These are phyloP conservation scores for Microvelia longipes DNA, from an alignment of 1,140 invertebrate species.

Conservation along the genomic window DNA sequence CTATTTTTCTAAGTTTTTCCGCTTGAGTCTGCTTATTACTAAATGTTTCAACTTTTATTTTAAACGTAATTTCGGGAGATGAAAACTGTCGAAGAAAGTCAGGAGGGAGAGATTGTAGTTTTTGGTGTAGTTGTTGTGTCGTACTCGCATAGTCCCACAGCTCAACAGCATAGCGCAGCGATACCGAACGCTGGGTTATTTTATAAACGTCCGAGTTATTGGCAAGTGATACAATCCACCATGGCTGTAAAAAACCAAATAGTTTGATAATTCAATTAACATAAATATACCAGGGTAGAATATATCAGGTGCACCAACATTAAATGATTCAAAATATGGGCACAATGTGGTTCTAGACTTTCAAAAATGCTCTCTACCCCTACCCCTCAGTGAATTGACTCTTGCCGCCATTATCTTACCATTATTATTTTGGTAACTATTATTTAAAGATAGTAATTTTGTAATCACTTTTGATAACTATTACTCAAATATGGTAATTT, in stretches of 20 bases:
- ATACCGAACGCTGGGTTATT: slow-evolving; percentile 58
- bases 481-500: no score
- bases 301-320: no score
- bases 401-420: no score
- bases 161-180: slow-evolving; percentile 59
- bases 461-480: no score
- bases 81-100: slow-evolving; percentile 38
- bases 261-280: slow-evolving; percentile 11
- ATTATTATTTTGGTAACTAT: no score
- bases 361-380: not conserved
- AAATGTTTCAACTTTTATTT: slow-evolving; percentile 75
- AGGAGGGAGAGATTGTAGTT: slow-evolving; percentile 39
- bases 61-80: slow-evolving; percentile 44
- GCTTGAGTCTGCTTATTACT: slow-evolving; percentile 62
- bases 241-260: slow-evolving; percentile 40
- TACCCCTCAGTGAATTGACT: no score
- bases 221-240: slow-evolving; percentile 57
- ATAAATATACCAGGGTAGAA: slow-evolving; percentile 1
- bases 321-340: no score
- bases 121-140: slow-evolving; percentile 41
- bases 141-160: slow-evolving; percentile 51
- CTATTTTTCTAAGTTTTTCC: slow-evolving; percentile 72
- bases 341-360: no score
- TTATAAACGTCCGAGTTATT: slow-evolving; percentile 41
- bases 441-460: no score